These are phyloP conservation scores for Brachynemurus nebulosus DNA, from an alignment of 2,888 invertebrate species.

Conservation along the genomic window DNA sequence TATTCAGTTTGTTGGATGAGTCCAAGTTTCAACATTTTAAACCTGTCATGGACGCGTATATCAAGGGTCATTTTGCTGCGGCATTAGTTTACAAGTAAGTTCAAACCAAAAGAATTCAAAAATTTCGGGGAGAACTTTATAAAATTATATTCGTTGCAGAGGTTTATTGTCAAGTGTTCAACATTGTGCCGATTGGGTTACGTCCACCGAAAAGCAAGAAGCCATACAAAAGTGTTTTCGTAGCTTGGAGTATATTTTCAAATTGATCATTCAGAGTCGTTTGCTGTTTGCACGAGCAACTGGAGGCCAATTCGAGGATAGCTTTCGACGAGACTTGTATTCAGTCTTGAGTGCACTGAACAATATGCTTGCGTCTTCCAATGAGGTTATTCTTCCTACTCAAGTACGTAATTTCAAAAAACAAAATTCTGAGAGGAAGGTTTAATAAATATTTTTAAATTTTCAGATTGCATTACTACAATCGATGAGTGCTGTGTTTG, in stretches of 20 bases:
- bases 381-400: slow-evolving; percentile 62
- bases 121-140: neutral
- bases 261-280: slow-evolving; percentile 81
- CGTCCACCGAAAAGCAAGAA: slow-evolving; percentile 75
- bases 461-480: slow-evolving; percentile 62
- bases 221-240: slow-evolving; percentile 82
- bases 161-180: slow-evolving; percentile 80
- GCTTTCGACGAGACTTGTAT: slow-evolving; percentile 68
- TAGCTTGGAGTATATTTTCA: slow-evolving; percentile 83
- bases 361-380: slow-evolving; percentile 56
- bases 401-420: slow-evolving; percentile 38
- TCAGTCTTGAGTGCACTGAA: slow-evolving; percentile 68
- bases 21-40: slow-evolving; percentile 88
- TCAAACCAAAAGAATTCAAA: neutral
- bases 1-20: slow-evolving; percentile 80
- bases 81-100: slow-evolving; percentile 83
- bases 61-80: slow-evolving; percentile 87
- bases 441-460: slow-evolving; percentile 4
- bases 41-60: slow-evolving; percentile 87
- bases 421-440: no score
- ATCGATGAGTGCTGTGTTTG: slow-evolving; percentile 72
- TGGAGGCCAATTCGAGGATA: slow-evolving; percentile 79
- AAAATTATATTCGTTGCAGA: slow-evolving; percentile 31
- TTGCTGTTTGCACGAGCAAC: slow-evolving; percentile 73
- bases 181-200: slow-evolving; percentile 77